These are phyloP conservation scores for Atherix ibis DNA, from an alignment of 2,888 invertebrate species.

Conservation along the genomic window DNA sequence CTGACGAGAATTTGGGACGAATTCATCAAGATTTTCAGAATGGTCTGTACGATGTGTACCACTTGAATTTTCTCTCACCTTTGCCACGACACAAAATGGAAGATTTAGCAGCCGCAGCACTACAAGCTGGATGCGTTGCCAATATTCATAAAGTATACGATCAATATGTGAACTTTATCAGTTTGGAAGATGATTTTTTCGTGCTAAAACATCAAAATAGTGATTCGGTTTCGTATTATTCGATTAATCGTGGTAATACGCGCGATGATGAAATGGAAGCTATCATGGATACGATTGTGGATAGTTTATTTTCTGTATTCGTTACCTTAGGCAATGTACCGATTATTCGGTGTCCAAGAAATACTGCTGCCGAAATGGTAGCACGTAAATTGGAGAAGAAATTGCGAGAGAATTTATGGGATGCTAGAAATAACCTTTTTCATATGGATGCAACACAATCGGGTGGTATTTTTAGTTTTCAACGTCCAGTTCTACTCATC, in stretches of 20 bases:
- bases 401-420: slow-evolving; percentile 88
- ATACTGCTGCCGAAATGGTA: slow-evolving; percentile 97
- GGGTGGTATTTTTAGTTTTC: slow-evolving; percentile 66
- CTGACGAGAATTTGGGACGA: slow-evolving; percentile 87
- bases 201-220: slow-evolving; percentile 84
- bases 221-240: slow-evolving; percentile 84
- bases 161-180: slow-evolving; percentile 97
- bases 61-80: slow-evolving; percentile 92
- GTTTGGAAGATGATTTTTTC: slow-evolving; percentile 95
- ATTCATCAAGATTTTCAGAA: slow-evolving; percentile 82
- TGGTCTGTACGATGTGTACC: slow-evolving; percentile 85
- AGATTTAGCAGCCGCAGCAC: slow-evolving; percentile 82
- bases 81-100: slow-evolving; percentile 87
- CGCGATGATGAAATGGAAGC: slow-evolving; percentile 90
- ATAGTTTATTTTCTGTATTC: slow-evolving; percentile 93
- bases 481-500: slow-evolving; percentile 80
- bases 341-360: slow-evolving; percentile 55
- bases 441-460: slow-evolving; percentile 66
- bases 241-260: slow-evolving; percentile 84
- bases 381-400: slow-evolving; percentile 95
- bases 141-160: slow-evolving; percentile 93
- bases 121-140: slow-evolving; percentile 79
- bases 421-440: slow-evolving; percentile 91
- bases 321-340: slow-evolving; percentile 74
- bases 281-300: slow-evolving; percentile 88